Percentiles rank a stretch among this genome's conserved stretches.
Conservation (phyloP, 2,888 invertebrate genomes). For the Rhagophthalmus giganteus region DNA sequence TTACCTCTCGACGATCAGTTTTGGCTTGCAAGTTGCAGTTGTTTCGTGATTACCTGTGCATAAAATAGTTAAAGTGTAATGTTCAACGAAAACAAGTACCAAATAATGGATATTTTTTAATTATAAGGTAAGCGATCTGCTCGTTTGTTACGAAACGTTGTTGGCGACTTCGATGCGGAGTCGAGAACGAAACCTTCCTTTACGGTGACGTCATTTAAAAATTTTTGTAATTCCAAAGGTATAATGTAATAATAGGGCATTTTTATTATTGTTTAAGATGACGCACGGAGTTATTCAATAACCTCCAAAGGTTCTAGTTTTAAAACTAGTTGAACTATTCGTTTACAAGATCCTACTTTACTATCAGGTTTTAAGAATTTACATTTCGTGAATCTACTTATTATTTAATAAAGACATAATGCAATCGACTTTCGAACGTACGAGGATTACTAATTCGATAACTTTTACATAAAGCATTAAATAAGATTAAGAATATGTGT, state of each 20-base stretch:
- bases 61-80: constrained; percentile 34
- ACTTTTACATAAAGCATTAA: no score
- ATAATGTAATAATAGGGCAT: constrained; percentile 1
- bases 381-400: no score
- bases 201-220: constrained; percentile 25
- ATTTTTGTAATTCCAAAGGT: constrained; percentile 23
- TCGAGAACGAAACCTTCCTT: constrained; percentile 37
- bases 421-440: no score
- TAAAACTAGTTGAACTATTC: no score
- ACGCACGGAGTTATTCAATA: no score
- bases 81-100: constrained; percentile 29
- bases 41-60: constrained; percentile 32
- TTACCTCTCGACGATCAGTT: constrained; percentile 44
- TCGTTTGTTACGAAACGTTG: neutral
- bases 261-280: no score
- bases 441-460: no score
- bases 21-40: constrained; percentile 25
- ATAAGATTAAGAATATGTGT: no score
- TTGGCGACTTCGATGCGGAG: constrained; percentile 38
- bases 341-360: no score
- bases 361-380: no score
- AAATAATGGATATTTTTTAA: constrained; percentile 22
- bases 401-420: no score
- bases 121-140: constrained; percentile 1
- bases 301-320: no score